Evolutionary conservation across 1,140 invertebrate species (phyloP).

Genomic region (Aphelinus atriplicis): DNA sequence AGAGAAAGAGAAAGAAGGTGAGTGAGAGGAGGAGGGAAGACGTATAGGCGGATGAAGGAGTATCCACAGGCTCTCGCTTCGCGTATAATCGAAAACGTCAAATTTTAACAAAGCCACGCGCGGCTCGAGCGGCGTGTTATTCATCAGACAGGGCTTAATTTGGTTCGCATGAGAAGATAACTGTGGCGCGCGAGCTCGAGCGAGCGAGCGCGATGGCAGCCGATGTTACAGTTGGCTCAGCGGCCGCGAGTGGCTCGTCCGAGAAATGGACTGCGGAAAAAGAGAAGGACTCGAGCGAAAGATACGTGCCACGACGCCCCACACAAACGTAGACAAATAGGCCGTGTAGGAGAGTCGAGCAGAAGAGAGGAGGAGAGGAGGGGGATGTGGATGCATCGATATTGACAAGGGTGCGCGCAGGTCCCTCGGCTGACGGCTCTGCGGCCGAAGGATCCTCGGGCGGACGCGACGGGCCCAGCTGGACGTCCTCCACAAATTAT

Average conservation of each 20-base stretch:
- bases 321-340: slow-evolving; percentile 31
- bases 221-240: slow-evolving; percentile 22
- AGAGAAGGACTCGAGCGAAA: slow-evolving; percentile 18
- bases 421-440: slow-evolving; percentile 51
- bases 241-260: background rate
- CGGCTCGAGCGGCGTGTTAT: slow-evolving; percentile 57
- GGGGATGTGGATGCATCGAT: slow-evolving; percentile 59
- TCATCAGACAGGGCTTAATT: slow-evolving; percentile 66
- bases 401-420: slow-evolving; percentile 64
- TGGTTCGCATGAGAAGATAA: slow-evolving; percentile 59
- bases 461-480: slow-evolving; percentile 52
- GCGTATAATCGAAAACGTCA: slow-evolving; percentile 62
- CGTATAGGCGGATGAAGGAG: slow-evolving; percentile 20
- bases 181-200: no score
- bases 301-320: background rate
- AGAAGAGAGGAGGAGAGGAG: slow-evolving; percentile 35
- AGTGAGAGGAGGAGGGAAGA: background rate
- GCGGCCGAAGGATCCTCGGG: background rate
- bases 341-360: slow-evolving; percentile 26
- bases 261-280: slow-evolving; percentile 19
- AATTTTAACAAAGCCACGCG: slow-evolving; percentile 60
- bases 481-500: slow-evolving; percentile 62
- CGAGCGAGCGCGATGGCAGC: slow-evolving; percentile 1
- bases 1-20: background rate
- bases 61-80: slow-evolving; percentile 31